These are phyloP conservation scores for Salvelinus namaycush DNA, from an alignment of 2,113 vertebrate species.

Conservation along the genomic window DNA sequence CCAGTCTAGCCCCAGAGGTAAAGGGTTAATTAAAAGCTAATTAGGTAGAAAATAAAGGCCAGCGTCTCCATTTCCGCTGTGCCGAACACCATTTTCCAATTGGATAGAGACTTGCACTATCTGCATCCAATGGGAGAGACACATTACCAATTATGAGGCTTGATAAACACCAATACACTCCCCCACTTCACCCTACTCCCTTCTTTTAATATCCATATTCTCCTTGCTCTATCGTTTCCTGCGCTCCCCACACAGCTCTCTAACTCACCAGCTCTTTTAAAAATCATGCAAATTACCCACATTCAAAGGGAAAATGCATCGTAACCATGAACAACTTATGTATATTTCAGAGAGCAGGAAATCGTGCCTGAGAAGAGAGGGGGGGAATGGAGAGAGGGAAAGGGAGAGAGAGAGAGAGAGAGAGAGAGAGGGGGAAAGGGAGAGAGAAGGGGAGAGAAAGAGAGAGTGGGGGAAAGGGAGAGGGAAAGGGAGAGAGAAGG, in stretches of 20 bases:
- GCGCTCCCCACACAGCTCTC: not conserved
- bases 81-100: not conserved
- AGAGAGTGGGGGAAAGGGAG: too few relatives aligned
- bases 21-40: slow-evolving; percentile 42
- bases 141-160: not conserved
- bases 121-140: not conserved
- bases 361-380: not conserved
- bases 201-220: not conserved
- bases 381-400: not conserved
- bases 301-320: slow-evolving; percentile 27
- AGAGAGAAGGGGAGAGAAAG: rapidly evolving
- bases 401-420: slow-evolving; percentile 11
- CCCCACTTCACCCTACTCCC: not conserved
- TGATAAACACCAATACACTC: not conserved
- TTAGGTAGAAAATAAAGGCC: slow-evolving; percentile 31
- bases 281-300: slow-evolving; percentile 47
- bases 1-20: slow-evolving; percentile 12
- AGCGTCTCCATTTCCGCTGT: not conserved
- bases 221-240: slow-evolving; percentile 5
- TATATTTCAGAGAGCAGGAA: slow-evolving; percentile 2
- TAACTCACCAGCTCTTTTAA: not conserved
- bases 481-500: slow-evolving; percentile 11
- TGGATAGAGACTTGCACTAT: not conserved
- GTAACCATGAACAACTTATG: slow-evolving; percentile 32
- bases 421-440: too few relatives aligned